Evolutionary conservation across 2,113 vertebrate species (phyloP), one percentile per base, ranked within the genome.

Genomic region (Misgurnus anguillicaudatus): DNA sequence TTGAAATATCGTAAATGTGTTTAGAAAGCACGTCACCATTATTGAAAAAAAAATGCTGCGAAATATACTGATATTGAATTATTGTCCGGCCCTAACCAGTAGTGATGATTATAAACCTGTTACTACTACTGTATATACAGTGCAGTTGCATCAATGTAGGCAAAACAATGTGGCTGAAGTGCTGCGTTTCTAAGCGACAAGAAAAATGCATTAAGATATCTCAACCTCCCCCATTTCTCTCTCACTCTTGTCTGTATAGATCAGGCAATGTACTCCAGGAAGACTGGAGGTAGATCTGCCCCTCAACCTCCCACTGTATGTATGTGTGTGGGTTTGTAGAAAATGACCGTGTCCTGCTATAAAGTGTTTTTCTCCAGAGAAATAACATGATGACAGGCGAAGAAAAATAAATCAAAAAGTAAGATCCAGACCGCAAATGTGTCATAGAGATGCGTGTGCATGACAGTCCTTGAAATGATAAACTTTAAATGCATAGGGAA

Each of bases 171-270:
- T 9, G 51, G 19, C 42, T 38, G 4, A 17, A 42, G 17, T 19
- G 39, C 13, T 5, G 51, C 7, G 4, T 71, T 72, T 72, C 6
- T 61, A 1, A 45, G 19, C 13, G n/a, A 47, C 19, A 47, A 1
- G 39, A 11, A 58, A 74, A 61, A 74, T 74, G 57, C 3, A 61
- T 55, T 38, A 38, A 70, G 48, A 55, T 16, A 70, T 61, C 13
- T n/a, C 57, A 31, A 61, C 38, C 85, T 75, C 77, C 69, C 66
- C 70, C 48, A 62, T 71, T 74, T 72, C 62, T 75, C 63, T 79
- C 81, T 86, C 84, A 69, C 87, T 82, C 84, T 80, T 86, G 85
- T 87, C 86, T 86, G 70, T 82, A 84, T 51, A 77, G 83, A 91
- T 89, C 85, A 84, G 86, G 90, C 88, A 89, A 62, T 67, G 74